These are phyloP conservation scores for Clarias platycephalus DNA, from an alignment of 2,797 vertebrate genomes.

Conservation along the genomic window DNA sequence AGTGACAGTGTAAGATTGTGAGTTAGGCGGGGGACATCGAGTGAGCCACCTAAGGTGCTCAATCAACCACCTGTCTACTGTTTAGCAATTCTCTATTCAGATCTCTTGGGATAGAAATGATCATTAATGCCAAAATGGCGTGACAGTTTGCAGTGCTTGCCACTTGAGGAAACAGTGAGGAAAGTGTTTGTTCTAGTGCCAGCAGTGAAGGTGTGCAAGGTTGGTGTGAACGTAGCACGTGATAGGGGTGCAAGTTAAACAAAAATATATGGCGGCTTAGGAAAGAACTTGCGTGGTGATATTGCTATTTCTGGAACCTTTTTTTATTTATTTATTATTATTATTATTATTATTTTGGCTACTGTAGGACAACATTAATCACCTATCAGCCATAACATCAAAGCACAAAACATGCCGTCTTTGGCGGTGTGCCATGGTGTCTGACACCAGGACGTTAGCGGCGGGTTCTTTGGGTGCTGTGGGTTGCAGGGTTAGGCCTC, in stretches of 20 bases:
- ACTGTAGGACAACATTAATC: neutral
- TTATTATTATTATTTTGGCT: neutral
- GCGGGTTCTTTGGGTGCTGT: no score
- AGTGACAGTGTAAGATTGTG: constrained; percentile 13
- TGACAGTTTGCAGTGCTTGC: constrained; percentile 19
- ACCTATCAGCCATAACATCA: no score
- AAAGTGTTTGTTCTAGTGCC: constrained; percentile 9
- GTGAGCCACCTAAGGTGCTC: constrained; percentile 3
- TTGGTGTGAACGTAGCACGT: neutral
- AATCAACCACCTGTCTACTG: constrained; percentile 35
- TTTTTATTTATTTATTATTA: no score
- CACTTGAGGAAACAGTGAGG: constrained; percentile 12
- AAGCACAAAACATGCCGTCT: no score
- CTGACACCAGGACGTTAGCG: no score
- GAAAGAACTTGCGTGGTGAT: neutral
- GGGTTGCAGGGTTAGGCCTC: no score
- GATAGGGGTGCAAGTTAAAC: neutral
- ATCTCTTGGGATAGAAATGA: constrained; percentile 15
- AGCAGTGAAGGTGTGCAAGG: neutral
- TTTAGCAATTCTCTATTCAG: constrained; percentile 29
- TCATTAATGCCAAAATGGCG: constrained; percentile 27
- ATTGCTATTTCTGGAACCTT: neutral
- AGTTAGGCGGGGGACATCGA: constrained; percentile 3
- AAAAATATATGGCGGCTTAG: neutral
- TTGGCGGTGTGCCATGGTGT: no score